These are phyloP conservation scores for Notothenia coriiceps DNA, from an alignment of 2,113 vertebrate species.

Conservation along the genomic window DNA sequence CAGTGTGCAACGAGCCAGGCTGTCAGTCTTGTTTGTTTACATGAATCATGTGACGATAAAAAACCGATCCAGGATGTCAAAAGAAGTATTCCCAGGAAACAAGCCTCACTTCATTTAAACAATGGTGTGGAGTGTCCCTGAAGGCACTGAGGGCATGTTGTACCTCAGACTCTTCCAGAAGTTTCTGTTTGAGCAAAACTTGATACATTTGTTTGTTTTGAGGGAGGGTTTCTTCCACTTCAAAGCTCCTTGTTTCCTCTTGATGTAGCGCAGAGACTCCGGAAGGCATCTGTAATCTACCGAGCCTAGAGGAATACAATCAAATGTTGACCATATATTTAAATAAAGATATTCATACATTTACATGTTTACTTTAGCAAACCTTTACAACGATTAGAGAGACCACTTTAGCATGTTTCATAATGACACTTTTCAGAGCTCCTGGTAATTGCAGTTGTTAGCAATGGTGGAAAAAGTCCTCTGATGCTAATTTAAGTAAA, in stretches of 20 bases:
- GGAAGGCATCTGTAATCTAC: conserved; percentile 84
- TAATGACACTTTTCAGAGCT: too few species aligned
- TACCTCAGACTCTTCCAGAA: conserved; percentile 92
- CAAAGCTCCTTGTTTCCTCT: conserved; percentile 87
- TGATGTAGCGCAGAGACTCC: conserved; percentile 88
- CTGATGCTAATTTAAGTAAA: too few species aligned
- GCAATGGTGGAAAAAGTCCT: too few species aligned
- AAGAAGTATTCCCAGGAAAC: too few species aligned
- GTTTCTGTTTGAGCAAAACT: conserved; percentile 61
- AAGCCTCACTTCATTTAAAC: not conserved
- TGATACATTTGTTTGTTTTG: conserved; percentile 9
- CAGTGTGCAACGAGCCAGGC: too few species aligned
- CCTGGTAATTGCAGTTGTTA: too few species aligned
- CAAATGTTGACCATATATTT: not conserved
- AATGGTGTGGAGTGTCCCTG: not conserved
- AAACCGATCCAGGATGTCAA: too few species aligned
- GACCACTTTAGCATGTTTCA: not conserved
- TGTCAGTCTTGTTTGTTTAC: too few species aligned
- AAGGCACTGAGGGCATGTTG: conserved; percentile 82
- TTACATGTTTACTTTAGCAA: not conserved
- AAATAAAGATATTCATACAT: not conserved
- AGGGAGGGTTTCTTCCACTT: conserved; percentile 77
- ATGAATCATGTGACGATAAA: too few species aligned
- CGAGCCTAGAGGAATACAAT: conserved; percentile 46
- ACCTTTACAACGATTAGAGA: not conserved